A percentile compares a stretch with the other conserved stretches of the same genome.
Conservation (phyloP, 2,888 invertebrate species). For the Drosophila bunnanda region DNA sequence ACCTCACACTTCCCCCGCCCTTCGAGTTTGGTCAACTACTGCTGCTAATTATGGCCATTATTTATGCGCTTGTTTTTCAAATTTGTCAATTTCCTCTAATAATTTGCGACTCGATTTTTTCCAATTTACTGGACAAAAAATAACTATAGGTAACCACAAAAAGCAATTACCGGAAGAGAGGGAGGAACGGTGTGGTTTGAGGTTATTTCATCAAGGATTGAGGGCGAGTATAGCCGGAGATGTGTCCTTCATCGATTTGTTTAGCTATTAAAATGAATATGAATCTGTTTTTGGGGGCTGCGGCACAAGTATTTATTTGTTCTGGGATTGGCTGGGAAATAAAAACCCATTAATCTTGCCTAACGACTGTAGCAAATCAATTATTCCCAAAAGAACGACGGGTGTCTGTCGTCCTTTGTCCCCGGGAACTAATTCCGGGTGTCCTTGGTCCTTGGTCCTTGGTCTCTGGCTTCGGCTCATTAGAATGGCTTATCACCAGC, state of each 20-base stretch:
- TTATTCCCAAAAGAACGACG: slow-evolving; percentile 35
- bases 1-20: background rate
- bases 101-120: slow-evolving; percentile 37
- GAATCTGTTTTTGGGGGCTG: slow-evolving; percentile 16
- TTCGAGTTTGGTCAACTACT: slow-evolving; percentile 33
- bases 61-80: slow-evolving; percentile 52
- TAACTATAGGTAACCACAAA: slow-evolving; percentile 15
- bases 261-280: slow-evolving; percentile 25
- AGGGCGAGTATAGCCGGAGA: background rate
- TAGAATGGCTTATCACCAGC: slow-evolving; percentile 37
- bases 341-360: slow-evolving; percentile 37
- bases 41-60: slow-evolving; percentile 58
- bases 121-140: slow-evolving; percentile 2
- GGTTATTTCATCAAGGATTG: slow-evolving; percentile 4
- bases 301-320: slow-evolving; percentile 13
- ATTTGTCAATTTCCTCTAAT: slow-evolving; percentile 49
- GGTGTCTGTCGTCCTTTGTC: background rate
- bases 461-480: slow-evolving; percentile 10
- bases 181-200: slow-evolving; percentile 1
- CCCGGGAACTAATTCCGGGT: slow-evolving; percentile 25
- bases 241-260: slow-evolving; percentile 27
- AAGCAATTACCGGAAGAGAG: slow-evolving; percentile 30
- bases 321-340: slow-evolving; percentile 8
- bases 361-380: slow-evolving; percentile 41
- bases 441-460: slow-evolving; percentile 38